Evolutionary conservation across 2,797 vertebrate species (phyloP), one percentile per base, ranked within the genome.

Genomic region (Morus bassanus): DNA sequence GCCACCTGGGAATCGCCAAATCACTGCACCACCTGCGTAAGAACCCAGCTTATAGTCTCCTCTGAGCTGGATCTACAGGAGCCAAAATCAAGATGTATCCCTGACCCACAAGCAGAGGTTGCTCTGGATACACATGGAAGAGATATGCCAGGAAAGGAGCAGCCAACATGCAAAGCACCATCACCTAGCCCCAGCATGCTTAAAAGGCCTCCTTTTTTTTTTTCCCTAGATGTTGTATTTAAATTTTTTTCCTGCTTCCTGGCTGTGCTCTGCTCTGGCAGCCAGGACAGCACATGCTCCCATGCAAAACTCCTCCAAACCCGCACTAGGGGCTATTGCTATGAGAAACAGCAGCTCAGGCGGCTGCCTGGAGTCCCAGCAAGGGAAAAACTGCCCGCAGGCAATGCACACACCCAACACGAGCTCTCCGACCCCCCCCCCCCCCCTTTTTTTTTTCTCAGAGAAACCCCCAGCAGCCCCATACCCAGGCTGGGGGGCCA

Each of bases 401-500:
- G 89, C 9, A 16, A 13, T 1, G 7, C 43, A 41, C 4, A 11
- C 5, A 11, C 7, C 53, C 56, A 24, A 0, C 6, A 7, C 0
- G 4, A 79, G 27, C 31, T 61, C 41, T 18, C 14, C 2, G 2
- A 59, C 2, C 19, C 65, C 19, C 3, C 8, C 37, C 37, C 37
- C 37, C 37, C 10, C 10, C 37, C 41, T 41, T 41, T 41, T 41
- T 41, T 41, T 27, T 45, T 3, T 24, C n/a, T 9, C 5, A 23
- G 22, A 45, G 7, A 37, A 5, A 14, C 13, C 25, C 53, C 12
- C 51, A 14, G 30, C 54, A 95, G 61, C 76, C 21, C 86, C 68
- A 24, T 0, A 63, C 4, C 46, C 77, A 31, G 30, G 50, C 31
- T 33, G n/a, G 25, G 57, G 25, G 8, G 35, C 4, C 76, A 43